phyloP scores from a whole-genome alignment of 2,113 vertebrate genomes.

The Phaetusa simplex region DNA sequence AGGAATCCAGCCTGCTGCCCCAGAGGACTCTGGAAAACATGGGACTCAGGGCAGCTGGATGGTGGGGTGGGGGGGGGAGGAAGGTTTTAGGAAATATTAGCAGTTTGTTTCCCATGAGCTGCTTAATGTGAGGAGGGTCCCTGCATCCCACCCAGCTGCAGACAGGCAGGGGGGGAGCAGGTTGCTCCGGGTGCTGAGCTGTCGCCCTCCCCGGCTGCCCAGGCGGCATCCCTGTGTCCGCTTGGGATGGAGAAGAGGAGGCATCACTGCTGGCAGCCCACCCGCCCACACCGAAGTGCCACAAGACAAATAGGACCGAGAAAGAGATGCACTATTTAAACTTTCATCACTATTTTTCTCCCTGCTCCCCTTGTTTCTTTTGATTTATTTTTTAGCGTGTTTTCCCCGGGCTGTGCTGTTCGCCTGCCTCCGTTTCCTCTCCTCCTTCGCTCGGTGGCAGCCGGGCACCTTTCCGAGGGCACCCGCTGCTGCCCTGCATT shows the following conservation, averaged over 20 bases:
- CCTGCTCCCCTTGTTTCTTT: conserved; percentile 48
- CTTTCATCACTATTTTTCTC: conserved; percentile 62
- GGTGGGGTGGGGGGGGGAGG: no score
- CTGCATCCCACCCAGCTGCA: neutral
- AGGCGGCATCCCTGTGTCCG: neutral
- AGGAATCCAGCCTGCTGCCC: neutral
- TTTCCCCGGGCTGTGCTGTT: conserved; percentile 30
- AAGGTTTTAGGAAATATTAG: neutral
- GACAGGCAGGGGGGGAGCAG: neutral
- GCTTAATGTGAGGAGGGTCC: neutral
- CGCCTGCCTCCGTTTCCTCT: neutral
- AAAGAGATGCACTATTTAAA: conserved; percentile 49
- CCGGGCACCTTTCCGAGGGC: fast-evolving
- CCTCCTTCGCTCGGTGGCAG: neutral
- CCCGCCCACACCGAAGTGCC: neutral
- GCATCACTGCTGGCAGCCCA: neutral
- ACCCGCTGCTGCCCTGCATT: neutral
- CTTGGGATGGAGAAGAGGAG: neutral
- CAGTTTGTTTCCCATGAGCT: neutral
- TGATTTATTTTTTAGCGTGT: conserved; percentile 63
- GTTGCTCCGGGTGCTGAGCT: neutral
- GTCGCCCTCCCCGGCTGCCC: neutral
- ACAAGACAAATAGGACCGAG: neutral
- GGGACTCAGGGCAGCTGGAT: neutral
- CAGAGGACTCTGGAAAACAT: neutral